Evolutionary conservation across 2,888 invertebrate genomes (phyloP), one percentile per base, ranked within the genome.

Genomic region (Stenotaenia linearis): DNA sequence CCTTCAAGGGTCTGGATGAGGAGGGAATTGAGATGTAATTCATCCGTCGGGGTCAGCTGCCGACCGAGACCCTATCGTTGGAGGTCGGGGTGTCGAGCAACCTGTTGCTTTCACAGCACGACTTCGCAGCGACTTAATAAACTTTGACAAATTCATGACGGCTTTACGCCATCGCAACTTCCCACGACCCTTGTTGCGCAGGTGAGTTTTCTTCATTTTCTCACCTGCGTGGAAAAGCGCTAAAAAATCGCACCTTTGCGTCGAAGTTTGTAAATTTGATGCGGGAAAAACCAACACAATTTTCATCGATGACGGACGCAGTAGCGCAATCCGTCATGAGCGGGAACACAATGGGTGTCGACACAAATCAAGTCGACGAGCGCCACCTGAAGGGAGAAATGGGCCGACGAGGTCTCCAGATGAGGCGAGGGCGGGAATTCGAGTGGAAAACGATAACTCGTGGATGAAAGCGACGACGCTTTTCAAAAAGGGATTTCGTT

Each of bases 101-200:
- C 37, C 35, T 32, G 37, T 35, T 75, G 75, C 37, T 75, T 12
- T 28, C 75, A 23, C 75, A 75, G 75, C 75, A 75, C 28, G 75
- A 75, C 75, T 0, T 75, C 75, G 21, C 6, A 23, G 32, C 23
- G 37, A 75, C 75, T 75, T 75, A 75, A 75, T 75, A 75, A 75
- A 75, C 32, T 37, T 37, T 75, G 75, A 75, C 75, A 75, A 75
- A 75, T 75, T 75, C 75, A 75, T 75, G 75, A 37, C 32, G 75
- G 69, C 25, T 69, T 69, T 69, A 69, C 69, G 25, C 69, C 0
- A 69, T 28, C 69, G n/a, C n/a, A 69, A 69, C 69, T 69, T 69
- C 69, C 69, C 69, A 69, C 69, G 69, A 23, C 69, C 69, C 28
- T 69, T 69, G 3, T 69, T 69, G n/a, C 50, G 0, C 3, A 50